Percentiles rank a stretch among this genome's conserved stretches.
Evolutionary conservation across 2,797 vertebrate genomes (phyloP).

Genomic region (Mallotus villosus): DNA sequence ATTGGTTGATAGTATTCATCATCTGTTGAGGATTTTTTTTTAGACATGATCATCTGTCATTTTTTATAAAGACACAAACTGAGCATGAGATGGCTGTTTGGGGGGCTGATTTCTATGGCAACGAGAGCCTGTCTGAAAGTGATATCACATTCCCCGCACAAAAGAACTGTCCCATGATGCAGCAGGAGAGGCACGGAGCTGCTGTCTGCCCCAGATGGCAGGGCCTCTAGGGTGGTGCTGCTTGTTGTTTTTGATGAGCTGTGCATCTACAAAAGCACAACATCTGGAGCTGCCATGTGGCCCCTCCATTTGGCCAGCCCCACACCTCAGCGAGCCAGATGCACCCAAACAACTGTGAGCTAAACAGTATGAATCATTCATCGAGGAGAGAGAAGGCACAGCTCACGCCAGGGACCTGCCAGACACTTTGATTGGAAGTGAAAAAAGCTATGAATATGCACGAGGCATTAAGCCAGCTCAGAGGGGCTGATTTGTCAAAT

Average conservation of each 20-base stretch:
- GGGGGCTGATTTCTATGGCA: background rate
- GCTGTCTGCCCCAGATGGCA: conserved; percentile 78
- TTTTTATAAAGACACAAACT: background rate
- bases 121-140: conserved; percentile 38
- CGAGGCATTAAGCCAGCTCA: conserved; percentile 65
- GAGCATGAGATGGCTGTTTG: background rate
- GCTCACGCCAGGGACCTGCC: conserved; percentile 76
- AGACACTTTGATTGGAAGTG: conserved; percentile 87
- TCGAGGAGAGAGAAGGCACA: conserved; percentile 56
- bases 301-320: conserved; percentile 78
- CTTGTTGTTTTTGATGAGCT: conserved; percentile 82
- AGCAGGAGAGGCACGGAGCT: conserved; percentile 67
- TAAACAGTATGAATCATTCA: conserved; percentile 89
- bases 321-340: conserved; percentile 73
- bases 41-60: background rate
- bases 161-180: conserved; percentile 61
- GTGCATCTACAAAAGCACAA: conserved; percentile 80
- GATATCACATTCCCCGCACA: conserved; percentile 36
- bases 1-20: background rate
- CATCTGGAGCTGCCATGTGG: conserved; percentile 88
- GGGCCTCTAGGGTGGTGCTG: conserved; percentile 71
- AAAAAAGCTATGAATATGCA: conserved; percentile 85
- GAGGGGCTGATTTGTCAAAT: conserved; percentile 81
- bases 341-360: conserved; percentile 81
- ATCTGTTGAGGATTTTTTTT: background rate